These are phyloP conservation scores for Atta colombica DNA, from an alignment of 1,140 invertebrate species.

Conservation along the genomic window DNA sequence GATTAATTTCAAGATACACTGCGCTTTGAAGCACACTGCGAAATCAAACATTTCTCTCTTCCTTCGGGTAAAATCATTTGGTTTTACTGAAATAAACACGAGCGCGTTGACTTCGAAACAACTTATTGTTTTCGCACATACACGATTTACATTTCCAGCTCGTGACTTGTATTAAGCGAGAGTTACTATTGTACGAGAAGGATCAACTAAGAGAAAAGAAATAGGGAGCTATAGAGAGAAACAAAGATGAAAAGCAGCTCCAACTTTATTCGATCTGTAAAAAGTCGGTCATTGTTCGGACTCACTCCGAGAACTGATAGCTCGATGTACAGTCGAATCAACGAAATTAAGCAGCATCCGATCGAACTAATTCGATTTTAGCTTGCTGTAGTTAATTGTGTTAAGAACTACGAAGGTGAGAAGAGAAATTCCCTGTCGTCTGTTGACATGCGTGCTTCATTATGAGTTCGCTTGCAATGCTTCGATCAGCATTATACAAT, in stretches of 20 bases:
- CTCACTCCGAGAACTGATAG: background rate
- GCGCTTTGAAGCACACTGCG: background rate
- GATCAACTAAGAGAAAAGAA: background rate
- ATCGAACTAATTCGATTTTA: slow-evolving; percentile 52
- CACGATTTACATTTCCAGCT: slow-evolving; percentile 27
- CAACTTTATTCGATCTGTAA: slow-evolving; percentile 25
- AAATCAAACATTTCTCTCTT: background rate
- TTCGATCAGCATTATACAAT: background rate
- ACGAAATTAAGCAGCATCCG: slow-evolving; percentile 45
- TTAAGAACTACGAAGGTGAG: slow-evolving; percentile 18
- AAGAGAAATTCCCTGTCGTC: slow-evolving; percentile 30
- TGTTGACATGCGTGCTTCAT: slow-evolving; percentile 10
- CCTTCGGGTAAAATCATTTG: slow-evolving; percentile 43
- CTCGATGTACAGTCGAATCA: background rate
- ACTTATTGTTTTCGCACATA: slow-evolving; percentile 36
- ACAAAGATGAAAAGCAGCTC: background rate
- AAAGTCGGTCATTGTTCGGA: slow-evolving; percentile 32
- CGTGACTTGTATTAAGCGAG: slow-evolving; percentile 21
- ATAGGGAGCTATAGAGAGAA: background rate
- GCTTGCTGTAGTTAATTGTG: slow-evolving; percentile 36
- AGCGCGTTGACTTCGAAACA: slow-evolving; percentile 25
- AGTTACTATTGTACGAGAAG: background rate
- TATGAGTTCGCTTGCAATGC: too few relatives aligned
- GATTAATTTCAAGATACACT: background rate
- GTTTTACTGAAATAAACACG: slow-evolving; percentile 40